Conservation (phyloP, 2,888 invertebrate species). For the Xylota segnis region DNA sequence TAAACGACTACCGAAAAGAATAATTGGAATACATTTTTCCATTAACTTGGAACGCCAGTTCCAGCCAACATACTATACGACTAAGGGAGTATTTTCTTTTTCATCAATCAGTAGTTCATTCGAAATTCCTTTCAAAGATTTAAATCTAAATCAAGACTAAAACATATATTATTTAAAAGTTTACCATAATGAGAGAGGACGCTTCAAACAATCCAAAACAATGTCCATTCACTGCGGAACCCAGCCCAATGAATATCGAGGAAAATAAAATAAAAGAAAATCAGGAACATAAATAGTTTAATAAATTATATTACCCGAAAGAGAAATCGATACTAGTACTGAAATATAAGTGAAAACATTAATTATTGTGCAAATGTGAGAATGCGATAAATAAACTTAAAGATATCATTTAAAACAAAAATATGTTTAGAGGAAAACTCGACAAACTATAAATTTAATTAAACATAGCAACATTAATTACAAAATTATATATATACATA, state of each 20-base stretch:
- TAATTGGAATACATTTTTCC: too few species aligned
- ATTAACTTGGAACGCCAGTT: too few species aligned
- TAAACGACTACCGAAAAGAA: too few species aligned
- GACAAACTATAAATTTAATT: slow-evolving; percentile 22
- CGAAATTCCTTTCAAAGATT: too few species aligned
- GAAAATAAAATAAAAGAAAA: neutral
- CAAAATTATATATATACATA: slow-evolving; percentile 39
- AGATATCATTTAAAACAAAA: slow-evolving; percentile 12
- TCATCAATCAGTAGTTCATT: too few species aligned
- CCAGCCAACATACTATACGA: too few species aligned
- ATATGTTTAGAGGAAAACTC: slow-evolving; percentile 19
- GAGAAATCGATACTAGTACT: slow-evolving; percentile 22
- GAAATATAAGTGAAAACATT: slow-evolving; percentile 27
- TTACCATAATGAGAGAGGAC: neutral
- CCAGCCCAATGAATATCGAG: slow-evolving; percentile 11
- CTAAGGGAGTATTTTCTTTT: too few species aligned
- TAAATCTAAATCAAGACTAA: too few species aligned
- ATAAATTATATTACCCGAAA: slow-evolving; percentile 19
- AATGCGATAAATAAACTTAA: slow-evolving; percentile 40
- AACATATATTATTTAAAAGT: too few species aligned
- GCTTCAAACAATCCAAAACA: too few species aligned
- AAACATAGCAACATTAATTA: slow-evolving; percentile 50
- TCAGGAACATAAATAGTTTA: slow-evolving; percentile 46
- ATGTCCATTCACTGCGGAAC: neutral
- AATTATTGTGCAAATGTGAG: slow-evolving; percentile 28